Evolutionary conservation across 2,888 invertebrate species (phyloP), one percentile per base, ranked within the genome.

Genomic region (Tipula vernalis): DNA sequence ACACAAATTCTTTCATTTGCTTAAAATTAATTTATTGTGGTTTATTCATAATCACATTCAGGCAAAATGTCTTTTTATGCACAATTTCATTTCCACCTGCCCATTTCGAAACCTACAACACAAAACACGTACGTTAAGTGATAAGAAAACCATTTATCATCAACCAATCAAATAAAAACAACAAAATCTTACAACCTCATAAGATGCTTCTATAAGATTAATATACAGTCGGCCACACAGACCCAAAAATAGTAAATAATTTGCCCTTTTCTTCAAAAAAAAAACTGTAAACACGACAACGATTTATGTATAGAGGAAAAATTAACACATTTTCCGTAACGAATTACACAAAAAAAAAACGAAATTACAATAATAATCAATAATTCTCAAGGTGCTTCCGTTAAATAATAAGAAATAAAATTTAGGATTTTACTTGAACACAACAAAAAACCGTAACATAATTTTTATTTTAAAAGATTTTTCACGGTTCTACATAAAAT

Each of bases 111-210:
- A 51, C 47, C 5, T n/a, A n/a, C 47, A 51, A 12, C n/a, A 57
- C 18, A 57, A 28, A 28, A 57, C 10, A 71, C 12, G 28, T 71
- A 28, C n/a, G 71, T 28, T 71, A 36, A 36, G 86, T 87, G 83
- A 83, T 86, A 28, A 85, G 10, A 86, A 44, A 44, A 86, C 36
- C 13, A 87, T 83, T 85, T 86, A 83, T 13, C 85, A 86, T 86
- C 41, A 44, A 44, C 41, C 13, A 44, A 41, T 86, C 86, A 86
- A 47, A 86, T 1, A 42, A 86, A 44, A 36, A 47, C 36, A 36
- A 86, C 6, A 15, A 15, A 8, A 10, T 47, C 41, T 86, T 3
- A n/a, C n/a, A n/a, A n/a, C n/a, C n/a, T 86, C 41, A 13, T 71
- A 28, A 83, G 47, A 18, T 36, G 10, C 28, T 8, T 28, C 10